Evolutionary conservation across 2,113 vertebrate species (phyloP).

Genomic region (Vanacampus margaritifer): DNA sequence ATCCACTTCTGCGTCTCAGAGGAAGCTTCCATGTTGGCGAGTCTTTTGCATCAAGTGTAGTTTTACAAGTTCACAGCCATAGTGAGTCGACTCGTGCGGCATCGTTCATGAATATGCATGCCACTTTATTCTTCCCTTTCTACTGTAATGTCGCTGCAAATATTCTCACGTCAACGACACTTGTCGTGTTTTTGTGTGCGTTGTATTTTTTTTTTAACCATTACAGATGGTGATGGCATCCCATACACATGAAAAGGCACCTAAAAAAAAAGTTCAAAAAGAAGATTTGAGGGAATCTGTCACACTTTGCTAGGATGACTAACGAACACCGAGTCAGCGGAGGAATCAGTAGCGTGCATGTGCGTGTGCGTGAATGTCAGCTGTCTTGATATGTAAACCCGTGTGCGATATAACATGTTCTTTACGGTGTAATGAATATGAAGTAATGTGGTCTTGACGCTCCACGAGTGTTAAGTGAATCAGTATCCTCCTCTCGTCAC

Average conservation of each 20-base stretch:
- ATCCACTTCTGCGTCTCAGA: conserved; percentile 67
- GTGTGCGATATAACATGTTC: conserved; percentile 50
- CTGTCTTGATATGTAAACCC: conserved; percentile 27
- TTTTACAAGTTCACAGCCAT: conserved; percentile 55
- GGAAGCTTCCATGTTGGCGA: conserved; percentile 56
- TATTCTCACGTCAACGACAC: conserved; percentile 65
- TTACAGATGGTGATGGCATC: conserved; percentile 51
- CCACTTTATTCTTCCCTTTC: conserved; percentile 64
- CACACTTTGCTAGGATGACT: conserved; percentile 71
- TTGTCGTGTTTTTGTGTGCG: conserved; percentile 10
- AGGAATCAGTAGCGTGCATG: conserved; percentile 29
- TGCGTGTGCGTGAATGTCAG: conserved; percentile 10
- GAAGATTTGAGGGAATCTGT: conserved; percentile 60
- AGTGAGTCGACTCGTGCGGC: conserved; percentile 67
- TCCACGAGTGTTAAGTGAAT: conserved; percentile 29
- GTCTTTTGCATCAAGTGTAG: conserved; percentile 12
- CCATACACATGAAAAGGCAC: conserved; percentile 50
- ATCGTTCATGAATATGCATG: conserved; percentile 75
- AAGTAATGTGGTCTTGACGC: conserved; percentile 29
- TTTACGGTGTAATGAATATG: conserved; percentile 35
- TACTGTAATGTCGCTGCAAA: conserved; percentile 74
- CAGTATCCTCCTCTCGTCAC: conserved; percentile 32
- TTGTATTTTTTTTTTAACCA: background rate
- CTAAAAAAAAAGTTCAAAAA: conserved; percentile 27
- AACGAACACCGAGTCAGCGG: conserved; percentile 64